These are phyloP conservation scores for Lydus trimaculatus DNA, from an alignment of 2,888 invertebrate genomes.

Conservation along the genomic window DNA sequence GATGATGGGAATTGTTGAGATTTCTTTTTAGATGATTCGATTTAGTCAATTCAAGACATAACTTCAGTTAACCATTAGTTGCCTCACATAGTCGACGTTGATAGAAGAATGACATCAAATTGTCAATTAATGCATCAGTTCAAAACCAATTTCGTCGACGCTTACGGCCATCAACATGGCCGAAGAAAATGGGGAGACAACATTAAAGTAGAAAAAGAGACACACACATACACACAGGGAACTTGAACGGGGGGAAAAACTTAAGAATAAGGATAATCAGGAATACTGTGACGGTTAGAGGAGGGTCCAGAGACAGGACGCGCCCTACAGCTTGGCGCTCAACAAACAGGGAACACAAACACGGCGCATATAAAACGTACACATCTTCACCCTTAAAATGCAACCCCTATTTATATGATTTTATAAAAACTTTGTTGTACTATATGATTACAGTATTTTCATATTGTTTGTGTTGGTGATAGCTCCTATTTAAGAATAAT, in stretches of 20 bases:
- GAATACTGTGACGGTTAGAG: conserved; percentile 43
- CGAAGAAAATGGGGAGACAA: conserved; percentile 35
- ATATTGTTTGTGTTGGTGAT: background rate
- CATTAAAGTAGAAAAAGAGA: conserved; percentile 1
- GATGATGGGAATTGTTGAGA: background rate
- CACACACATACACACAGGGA: too few relatives aligned
- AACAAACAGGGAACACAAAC: background rate
- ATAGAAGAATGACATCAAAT: conserved; percentile 59
- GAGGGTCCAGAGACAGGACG: conserved; percentile 45
- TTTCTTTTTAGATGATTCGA: conserved; percentile 43
- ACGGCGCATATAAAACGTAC: background rate
- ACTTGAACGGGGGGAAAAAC: conserved; percentile 30
- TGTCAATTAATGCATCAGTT: conserved; percentile 60
- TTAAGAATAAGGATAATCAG: conserved; percentile 58
- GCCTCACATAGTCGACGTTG: conserved; percentile 19
- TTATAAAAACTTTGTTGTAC: background rate
- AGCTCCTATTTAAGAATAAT: too few relatives aligned
- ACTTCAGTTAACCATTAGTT: conserved; percentile 57
- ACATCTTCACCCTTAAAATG: background rate
- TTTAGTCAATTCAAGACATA: conserved; percentile 56
- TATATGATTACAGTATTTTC: too few relatives aligned
- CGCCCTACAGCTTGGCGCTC: conserved; percentile 23
- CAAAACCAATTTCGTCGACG: conserved; percentile 55
- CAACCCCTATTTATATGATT: background rate
- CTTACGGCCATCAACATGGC: conserved; percentile 50